Evolutionary conservation across 37 sponge, comb jelly and placozoan genomes (phyloP), one percentile per base, ranked within the genome.

Genomic region (Bolinopsis microptera): DNA sequence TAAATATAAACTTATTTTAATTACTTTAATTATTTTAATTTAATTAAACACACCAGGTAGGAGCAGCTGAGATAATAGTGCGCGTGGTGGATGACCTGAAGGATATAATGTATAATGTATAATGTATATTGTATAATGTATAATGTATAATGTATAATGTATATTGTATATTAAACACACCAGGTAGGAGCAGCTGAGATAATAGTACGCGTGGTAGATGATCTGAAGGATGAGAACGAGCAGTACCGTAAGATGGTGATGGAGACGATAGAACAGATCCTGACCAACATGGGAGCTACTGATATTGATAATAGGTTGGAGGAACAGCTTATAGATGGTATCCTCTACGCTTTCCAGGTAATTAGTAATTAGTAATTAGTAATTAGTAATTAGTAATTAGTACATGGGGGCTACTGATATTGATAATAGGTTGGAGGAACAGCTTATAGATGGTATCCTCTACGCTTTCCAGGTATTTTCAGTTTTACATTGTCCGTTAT

Each of bases 161-260:
- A n/a, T n/a, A n/a, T n/a, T n/a, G n/a, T n/a, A n/a, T n/a, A n/a
- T n/a, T n/a, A n/a, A n/a, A n/a, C n/a, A n/a, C n/a, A 18, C 3
- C 35, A 86, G 90, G 90, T 98, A 48, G 99, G 99, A 0, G 97
- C 95, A 28, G 97, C 99, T 22, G 99, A 98, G 83, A 98, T 98
- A 35, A 94, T 96, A 68, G 94, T 94, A 24, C 95, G 99, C 0
- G 95, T 98, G 28, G 99, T 97, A 35, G 97, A 98, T 22, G 99
- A 98, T 93, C 95, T 98, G 33, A 98, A 98, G 92, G 99, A 98
- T 33, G 99, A 98, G 76, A 96, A 95, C 69, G 99, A 98, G 83
- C 97, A 96, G 94, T 98, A 97, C 93, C 80, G 99, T 26, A 98
- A 98, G 95, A 98, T 98, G 99, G 99, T 98, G 77, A 97, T 98